Evolutionary conservation across 2,797 vertebrate species (phyloP), one percentile per base, ranked within the genome.

Genomic region (Platyrinchus mystaceus): DNA sequence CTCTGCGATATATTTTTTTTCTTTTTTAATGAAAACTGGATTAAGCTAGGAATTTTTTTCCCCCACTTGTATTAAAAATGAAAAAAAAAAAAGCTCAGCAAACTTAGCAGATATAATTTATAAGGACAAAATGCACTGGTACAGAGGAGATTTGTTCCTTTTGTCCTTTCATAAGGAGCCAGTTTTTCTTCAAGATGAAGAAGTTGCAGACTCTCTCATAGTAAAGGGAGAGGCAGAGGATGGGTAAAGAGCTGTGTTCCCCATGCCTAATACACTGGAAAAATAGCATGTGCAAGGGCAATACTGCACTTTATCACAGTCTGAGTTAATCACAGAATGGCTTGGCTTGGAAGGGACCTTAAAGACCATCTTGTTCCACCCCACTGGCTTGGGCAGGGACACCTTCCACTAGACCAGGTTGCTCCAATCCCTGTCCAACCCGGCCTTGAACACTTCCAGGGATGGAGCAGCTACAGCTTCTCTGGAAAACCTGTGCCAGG

Each of bases 351-450:
- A 30, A 47, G 17, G 20, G 24, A 53, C 13, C 8, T 18, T 18
- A 34, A 47, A 62, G 6, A 11, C 17, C 34, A 5, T 20, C 13
- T 7, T 0, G 0, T 69, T 3, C 39, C n/a, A 23, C 7, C 7
- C 3, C 20, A 12, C n/a, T 60, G 28, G 39, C n/a, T 24, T 34
- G 28, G 34, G 36, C 55, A 77, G 55, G 24, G 55, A 30, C 47
- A 46, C 34, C 16, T 53, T 0, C 17, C 41, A 34, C 47, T 46
- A 7, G 28, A 9, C 55, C 39, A n/a, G n/a, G 16, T 0, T 37
- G 22, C n/a, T 28, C 24, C 19, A 1, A 43, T 9, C 24, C 59
- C 47, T 30, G 20, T 77, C 59, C 55, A 69, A 2, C 39, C 64
- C 30, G 47, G 30, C 41, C 30, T 69, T 5, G 64, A 14, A 0